Percentiles rank a stretch among this genome's conserved stretches.
Evolutionary conservation across 2,888 invertebrate species (phyloP).

Genomic region (Macrosiphum euphorbiae): DNA sequence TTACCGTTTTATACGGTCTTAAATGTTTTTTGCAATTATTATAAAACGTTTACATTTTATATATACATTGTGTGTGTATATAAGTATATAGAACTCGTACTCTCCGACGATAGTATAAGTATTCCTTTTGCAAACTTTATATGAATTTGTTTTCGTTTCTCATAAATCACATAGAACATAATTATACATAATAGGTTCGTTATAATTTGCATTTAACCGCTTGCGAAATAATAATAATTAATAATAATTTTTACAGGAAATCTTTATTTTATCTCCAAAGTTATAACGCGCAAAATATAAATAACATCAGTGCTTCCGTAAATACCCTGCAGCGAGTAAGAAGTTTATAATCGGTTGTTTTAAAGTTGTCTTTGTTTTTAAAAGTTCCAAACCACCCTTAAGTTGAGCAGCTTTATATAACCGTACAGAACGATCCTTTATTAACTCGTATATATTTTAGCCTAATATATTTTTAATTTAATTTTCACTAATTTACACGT

Average conservation of each 20-base stretch:
- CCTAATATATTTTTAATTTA: slow-evolving; percentile 21
- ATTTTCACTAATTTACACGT: slow-evolving; percentile 26
- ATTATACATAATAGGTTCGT: slow-evolving; percentile 30
- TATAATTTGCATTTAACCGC: slow-evolving; percentile 33
- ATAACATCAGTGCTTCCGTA: slow-evolving; percentile 30
- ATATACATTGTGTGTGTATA: neutral
- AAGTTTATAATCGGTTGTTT: slow-evolving; percentile 53
- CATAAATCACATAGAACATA: slow-evolving; percentile 3
- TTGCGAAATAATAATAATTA: slow-evolving; percentile 27
- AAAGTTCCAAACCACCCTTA: neutral
- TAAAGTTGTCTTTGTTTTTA: slow-evolving; percentile 51
- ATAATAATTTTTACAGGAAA: slow-evolving; percentile 51
- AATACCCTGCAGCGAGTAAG: neutral
- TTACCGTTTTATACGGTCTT: neutral
- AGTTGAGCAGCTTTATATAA: neutral
- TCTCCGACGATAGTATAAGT: neutral
- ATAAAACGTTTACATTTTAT: neutral
- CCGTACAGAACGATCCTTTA: slow-evolving; percentile 1
- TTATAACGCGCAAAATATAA: slow-evolving; percentile 21
- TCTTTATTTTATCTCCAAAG: slow-evolving; percentile 44
- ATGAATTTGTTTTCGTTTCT: neutral
- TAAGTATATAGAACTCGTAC: no score
- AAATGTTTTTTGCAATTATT: neutral
- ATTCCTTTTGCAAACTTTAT: neutral
- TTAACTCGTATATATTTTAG: neutral